phyloP scores from a whole-genome alignment of 2,113 vertebrate genomes.

The Tinamus guttatus region DNA sequence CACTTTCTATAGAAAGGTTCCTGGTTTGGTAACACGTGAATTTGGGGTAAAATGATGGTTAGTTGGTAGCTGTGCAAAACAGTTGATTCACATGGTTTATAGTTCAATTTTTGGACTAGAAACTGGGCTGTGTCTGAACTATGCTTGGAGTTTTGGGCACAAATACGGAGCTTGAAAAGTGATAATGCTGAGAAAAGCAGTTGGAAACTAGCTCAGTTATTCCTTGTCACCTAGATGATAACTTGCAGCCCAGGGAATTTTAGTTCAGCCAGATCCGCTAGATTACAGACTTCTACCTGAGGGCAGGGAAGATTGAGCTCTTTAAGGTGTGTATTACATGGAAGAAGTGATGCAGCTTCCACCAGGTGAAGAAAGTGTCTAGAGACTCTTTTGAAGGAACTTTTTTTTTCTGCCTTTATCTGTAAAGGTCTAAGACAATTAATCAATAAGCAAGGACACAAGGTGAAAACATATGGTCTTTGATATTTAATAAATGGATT shows the following conservation, averaged over 20 bases:
- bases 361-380: background rate
- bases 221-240: background rate
- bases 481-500: conserved; percentile 84
- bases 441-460: conserved; percentile 76
- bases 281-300: background rate
- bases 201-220: background rate
- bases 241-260: background rate
- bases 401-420: conserved; percentile 32
- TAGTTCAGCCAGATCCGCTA: background rate
- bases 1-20: background rate
- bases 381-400: background rate
- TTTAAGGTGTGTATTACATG: background rate
- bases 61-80: background rate
- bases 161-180: background rate
- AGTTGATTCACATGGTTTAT: background rate
- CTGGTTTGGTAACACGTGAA: background rate
- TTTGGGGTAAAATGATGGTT: background rate
- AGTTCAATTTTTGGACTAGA: background rate
- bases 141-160: background rate
- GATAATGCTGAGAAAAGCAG: background rate
- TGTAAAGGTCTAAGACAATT: conserved; percentile 60
- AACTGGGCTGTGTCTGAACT: background rate
- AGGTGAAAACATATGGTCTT: conserved; percentile 77
- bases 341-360: background rate
- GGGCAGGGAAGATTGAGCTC: background rate